Evolutionary conservation across 2,888 invertebrate species (phyloP), one percentile per base, ranked within the genome.

Genomic region (Trilocha varians): DNA sequence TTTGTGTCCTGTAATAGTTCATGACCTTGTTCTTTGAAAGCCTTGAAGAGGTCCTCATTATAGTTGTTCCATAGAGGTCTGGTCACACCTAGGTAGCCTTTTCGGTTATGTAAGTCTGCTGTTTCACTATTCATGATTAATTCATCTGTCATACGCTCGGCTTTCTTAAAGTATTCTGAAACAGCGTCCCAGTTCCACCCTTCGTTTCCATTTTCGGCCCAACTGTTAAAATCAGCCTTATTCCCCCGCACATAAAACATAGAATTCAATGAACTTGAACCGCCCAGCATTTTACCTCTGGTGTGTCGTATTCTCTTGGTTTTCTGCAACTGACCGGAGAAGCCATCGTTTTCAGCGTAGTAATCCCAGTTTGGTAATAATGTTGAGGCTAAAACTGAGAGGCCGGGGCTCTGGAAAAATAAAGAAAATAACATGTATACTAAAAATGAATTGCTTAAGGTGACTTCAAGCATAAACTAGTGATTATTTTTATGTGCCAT

Each of bases 221-320:
- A 73, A 42, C 87, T 77, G 1, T 86, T 62, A 57, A 88, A 93
- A 59, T 93, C 92, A 5, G 63, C 67, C 33, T 85, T 83, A 59
- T 90, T 90, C 0, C 92, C 93, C 51, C 89, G 77, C 0, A 90
- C 72, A 53, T 92, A 90, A 6, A 89, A 60, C 90, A 92, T 90
- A 38, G 87, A 89, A 62, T 93, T 92, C 2, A 90, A 77, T 0
- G 84, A 76, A 41, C 90, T 90, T 5, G 87, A 87, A 0, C 93
- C 93, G 1, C 93, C 93, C 13, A 90, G 68, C 37, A 87, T 87
- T 59, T 91, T 90, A 0, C 90, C 90, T 36, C 92, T 85, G 0
- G 89, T 90, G 87, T 61, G 44, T 33, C 52, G 57, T 14, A 72
- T 45, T 13, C 44, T 65, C 37, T 59, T 59, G 2, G 44, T 50